Percentiles rank a stretch among this genome's conserved stretches.
These are phyloP conservation scores for Vicugna pacos DNA, from an alignment of 2,113 vertebrate species.

Conservation along the genomic window DNA sequence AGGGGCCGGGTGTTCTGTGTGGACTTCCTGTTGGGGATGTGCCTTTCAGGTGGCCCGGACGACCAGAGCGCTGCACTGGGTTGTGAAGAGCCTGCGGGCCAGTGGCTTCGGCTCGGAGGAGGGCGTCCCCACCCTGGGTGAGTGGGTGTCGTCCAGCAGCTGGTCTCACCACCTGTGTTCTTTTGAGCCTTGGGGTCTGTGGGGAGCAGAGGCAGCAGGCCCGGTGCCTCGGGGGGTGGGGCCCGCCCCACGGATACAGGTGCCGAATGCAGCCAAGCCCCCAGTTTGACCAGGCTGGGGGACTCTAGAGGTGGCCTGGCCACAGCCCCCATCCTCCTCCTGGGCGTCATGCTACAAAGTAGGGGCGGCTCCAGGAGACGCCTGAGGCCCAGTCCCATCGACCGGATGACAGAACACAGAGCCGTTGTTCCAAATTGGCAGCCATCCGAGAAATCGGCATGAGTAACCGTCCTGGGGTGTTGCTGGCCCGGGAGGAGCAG, in stretches of 20 bases:
- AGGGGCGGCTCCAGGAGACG: neutral
- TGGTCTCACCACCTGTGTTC: neutral
- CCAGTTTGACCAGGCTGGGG: neutral
- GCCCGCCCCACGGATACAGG: fast-evolving
- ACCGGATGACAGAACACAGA: neutral
- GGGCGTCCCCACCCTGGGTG: slow-evolving; percentile 85
- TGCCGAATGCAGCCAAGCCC: fast-evolving
- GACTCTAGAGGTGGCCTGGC: neutral
- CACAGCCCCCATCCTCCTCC: fast-evolving
- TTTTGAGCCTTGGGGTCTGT: neutral
- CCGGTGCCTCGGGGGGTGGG: too few species aligned
- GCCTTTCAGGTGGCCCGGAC: slow-evolving; percentile 88
- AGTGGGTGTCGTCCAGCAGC: neutral
- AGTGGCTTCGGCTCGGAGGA: slow-evolving; percentile 84
- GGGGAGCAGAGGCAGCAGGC: neutral
- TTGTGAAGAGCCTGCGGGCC: slow-evolving; percentile 89
- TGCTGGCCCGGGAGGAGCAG: neutral
- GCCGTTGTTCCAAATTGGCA: neutral
- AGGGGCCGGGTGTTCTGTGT: fast-evolving
- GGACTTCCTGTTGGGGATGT: fast-evolving
- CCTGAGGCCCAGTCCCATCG: fast-evolving
- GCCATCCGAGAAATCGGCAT: fast-evolving
- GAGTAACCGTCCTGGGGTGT: neutral
- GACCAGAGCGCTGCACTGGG: slow-evolving; percentile 90
- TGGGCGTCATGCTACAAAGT: fast-evolving